Base-by-base conservation (phyloP, 2,888 invertebrate genomes). In the Orthonychiurus folsomi region DNA sequence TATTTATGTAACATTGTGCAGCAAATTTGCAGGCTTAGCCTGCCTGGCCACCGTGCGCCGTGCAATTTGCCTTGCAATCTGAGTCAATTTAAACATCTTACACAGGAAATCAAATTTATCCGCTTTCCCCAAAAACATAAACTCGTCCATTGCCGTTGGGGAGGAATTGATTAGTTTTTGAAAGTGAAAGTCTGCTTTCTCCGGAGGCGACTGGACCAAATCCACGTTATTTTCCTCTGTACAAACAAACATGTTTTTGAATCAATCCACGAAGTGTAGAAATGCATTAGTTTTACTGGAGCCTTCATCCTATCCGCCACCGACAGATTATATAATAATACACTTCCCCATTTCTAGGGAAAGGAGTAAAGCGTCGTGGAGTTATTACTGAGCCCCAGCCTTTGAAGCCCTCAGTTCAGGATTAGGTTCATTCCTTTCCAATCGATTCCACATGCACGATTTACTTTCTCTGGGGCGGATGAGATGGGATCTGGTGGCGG, bases 401-500 rank as follows among this genome's bases (percentile, higher is more conserved):
- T 37, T 37, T 37, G 37, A 37, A 37, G 37, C 9, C 9, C 15
- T 37, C 9, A 15, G 5, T 5, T 9, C 9, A 15, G 37, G 37
- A 37, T 37, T 37, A 37, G 37, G 37, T 37, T 37, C 37, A 37
- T 37, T 37, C 37, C 37, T 37, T 37, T 37, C 37, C 37, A 37
- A 37, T 37, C 9, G 37, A 37, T 37, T 37, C 37, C 37, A 37
- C 37, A 37, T 37, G 37, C 37, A 37, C 37, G 37, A 37, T 37
- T 37, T 37, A 37, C 37, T 37, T 37, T 37, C 37, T 37, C 37
- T 15, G 37, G 37, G 37, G 37, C 37, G 15, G 37, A 37, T 37
- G 37, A 37, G 37, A 37, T 37, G 37, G 37, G 37, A 37, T 37
- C 5, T n/a, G n/a, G n/a, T n/a, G n/a, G n/a, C n/a, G n/a, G n/a